A percentile compares a stretch with the other conserved stretches of the same genome.
Evolutionary conservation across 2,888 invertebrate species (phyloP).

Genomic region (Ochropleura leucogaster): DNA sequence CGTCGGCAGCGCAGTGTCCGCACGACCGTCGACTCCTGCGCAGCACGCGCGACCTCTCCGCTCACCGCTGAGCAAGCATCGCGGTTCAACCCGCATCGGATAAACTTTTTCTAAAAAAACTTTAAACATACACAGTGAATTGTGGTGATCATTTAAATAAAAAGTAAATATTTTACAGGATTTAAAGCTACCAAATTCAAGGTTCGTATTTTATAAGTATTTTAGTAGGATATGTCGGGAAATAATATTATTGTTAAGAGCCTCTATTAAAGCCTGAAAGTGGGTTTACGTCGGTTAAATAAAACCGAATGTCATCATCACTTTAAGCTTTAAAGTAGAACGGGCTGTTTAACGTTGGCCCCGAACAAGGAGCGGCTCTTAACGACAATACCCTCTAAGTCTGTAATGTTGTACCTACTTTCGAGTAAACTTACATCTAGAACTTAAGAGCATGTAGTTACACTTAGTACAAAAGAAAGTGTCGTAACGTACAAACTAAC

Average conservation of each 20-base stretch:
- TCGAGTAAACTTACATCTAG: conserved; percentile 18
- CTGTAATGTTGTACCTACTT: conserved; percentile 22
- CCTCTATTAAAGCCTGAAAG: not conserved
- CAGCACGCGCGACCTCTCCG: conserved; percentile 71
- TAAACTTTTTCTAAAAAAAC: conserved; percentile 37
- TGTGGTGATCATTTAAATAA: conserved; percentile 44
- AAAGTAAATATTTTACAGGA: conserved; percentile 38
- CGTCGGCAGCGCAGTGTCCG: conserved; percentile 76
- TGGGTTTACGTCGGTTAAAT: conserved; percentile 27
- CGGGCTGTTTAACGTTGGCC: conserved; percentile 26
- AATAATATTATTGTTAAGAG: conserved; percentile 15
- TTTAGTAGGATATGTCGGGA: conserved; percentile 22
- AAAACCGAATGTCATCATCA: conserved; percentile 46
- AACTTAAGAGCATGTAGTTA: not conserved
- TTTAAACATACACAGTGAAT: conserved; percentile 53
- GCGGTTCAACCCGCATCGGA: conserved; percentile 55
- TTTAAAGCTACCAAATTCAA: conserved; percentile 35
- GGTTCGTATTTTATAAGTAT: conserved; percentile 52
- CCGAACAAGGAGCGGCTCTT: conserved; percentile 23
- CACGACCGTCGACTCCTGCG: conserved; percentile 81
- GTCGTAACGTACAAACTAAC: not conserved
- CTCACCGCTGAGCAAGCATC: conserved; percentile 68
- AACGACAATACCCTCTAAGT: conserved; percentile 35
- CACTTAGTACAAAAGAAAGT: conserved; percentile 21
- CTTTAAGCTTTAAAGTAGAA: conserved; percentile 40